Evolutionary conservation across 2,888 invertebrate species (phyloP), one percentile per base, ranked within the genome.

Genomic region (Zeuzera pyrina): DNA sequence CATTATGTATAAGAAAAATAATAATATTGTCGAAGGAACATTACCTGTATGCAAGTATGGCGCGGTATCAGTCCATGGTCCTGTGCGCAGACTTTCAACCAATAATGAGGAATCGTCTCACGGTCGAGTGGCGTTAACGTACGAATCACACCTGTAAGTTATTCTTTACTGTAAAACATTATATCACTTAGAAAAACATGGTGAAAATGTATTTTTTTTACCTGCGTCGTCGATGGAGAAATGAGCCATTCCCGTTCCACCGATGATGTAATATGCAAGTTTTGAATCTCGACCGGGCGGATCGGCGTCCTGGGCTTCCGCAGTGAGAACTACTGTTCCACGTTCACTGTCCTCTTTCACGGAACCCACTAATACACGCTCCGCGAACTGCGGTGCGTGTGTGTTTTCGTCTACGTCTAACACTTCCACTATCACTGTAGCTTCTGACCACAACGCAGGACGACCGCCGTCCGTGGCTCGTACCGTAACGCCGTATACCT

Each of bases 391-490:
- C 1, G 97, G 96, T 32, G 94, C 86, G 70, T 90, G 89, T 34
- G 89, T 84, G 74, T 97, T 97, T 77, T 97, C 97, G 77, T 98
- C 95, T 11, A 97, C 97, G 77, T 98, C 97, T 46, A 93, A 91
- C 39, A 95, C 88, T 73, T 96, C 94, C 32, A 98, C 88, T 31
- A 91, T 87, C 19, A 98, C 87, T 37, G 90, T 87, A 36, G 94
- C 91, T 55, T 92, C 91, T 1, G 94, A 88, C 38, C 89, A 89
- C 41, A 95, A 77, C 3, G 93, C 86, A 1, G 95, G 95, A 34
- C 88, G 88, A 0, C 97, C 98, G 16, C 89, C 88, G 78, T 98
- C 97, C 28, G 88, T 88, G 1, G 95, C 97, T 35, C 90, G 87
- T 33, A 95, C 91, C 32, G 91, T 90, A 43, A 98, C 84, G 50